Percentiles rank a stretch among this genome's conserved stretches.
Evolutionary conservation across 2,113 vertebrate species (phyloP).

Genomic region (Balaeniceps rex): DNA sequence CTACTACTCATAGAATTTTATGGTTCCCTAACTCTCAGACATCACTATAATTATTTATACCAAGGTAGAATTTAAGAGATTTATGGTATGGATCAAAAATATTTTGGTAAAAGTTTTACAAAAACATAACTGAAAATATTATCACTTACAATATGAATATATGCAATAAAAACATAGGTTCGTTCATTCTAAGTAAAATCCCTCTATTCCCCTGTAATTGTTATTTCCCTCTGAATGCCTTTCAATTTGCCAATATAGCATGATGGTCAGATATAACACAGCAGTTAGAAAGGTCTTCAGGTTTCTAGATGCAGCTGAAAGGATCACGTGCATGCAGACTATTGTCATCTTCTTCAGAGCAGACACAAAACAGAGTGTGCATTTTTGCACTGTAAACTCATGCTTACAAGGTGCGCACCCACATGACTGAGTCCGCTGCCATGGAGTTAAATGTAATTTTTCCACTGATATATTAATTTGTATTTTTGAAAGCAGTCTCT

Average conservation of each 20-base stretch:
- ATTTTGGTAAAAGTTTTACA: background rate
- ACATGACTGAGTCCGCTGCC: background rate
- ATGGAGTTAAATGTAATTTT: background rate
- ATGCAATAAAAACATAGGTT: background rate
- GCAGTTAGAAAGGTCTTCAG: background rate
- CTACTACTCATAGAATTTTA: background rate
- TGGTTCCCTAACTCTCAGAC: background rate
- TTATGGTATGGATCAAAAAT: background rate
- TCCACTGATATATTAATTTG: background rate
- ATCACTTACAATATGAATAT: background rate
- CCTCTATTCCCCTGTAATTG: background rate
- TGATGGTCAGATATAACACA: accelerated
- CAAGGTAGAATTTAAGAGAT: background rate
- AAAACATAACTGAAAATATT: background rate
- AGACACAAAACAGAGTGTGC: background rate
- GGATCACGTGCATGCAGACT: background rate
- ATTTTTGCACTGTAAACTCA: background rate
- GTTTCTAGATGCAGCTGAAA: background rate
- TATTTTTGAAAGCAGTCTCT: background rate
- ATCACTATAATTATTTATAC: background rate
- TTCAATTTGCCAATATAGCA: background rate
- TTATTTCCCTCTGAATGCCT: background rate
- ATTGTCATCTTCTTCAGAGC: background rate
- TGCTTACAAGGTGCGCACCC: background rate
- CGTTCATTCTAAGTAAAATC: background rate